These are phyloP conservation scores for Tragulus kanchil DNA, from an alignment of 2,113 vertebrate species.

Conservation along the genomic window DNA sequence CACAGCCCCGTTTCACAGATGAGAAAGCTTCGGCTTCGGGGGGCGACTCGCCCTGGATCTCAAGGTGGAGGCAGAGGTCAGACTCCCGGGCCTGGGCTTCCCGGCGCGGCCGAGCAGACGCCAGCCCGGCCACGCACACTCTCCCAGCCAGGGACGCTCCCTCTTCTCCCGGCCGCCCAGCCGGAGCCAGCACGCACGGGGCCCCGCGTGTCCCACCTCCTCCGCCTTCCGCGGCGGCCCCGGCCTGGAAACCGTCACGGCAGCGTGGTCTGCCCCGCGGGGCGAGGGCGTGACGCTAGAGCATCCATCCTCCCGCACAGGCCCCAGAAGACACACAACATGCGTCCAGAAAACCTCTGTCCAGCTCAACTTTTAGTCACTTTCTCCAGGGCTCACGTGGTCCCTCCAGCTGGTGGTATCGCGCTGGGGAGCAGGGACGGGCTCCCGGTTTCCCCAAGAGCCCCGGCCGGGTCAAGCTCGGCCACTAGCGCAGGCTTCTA, in stretches of 20 bases:
- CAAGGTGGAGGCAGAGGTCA: neutral
- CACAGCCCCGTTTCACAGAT: neutral
- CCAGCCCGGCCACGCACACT: rapidly evolving
- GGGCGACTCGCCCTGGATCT: neutral
- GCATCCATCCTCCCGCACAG: rapidly evolving
- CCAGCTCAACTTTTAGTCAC: neutral
- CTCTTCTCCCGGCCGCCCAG: neutral
- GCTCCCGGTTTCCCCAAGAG: rapidly evolving
- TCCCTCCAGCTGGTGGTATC: neutral
- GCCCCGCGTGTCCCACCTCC: neutral
- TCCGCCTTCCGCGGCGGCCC: neutral
- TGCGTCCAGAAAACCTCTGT: neutral
- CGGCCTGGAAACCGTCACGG: neutral
- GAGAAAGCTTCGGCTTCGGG: neutral
- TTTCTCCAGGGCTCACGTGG: rapidly evolving
- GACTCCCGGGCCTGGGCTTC: neutral
- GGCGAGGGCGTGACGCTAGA: neutral
- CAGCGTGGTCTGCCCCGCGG: rapidly evolving
- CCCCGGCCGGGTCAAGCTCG: neutral
- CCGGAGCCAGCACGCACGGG: neutral
- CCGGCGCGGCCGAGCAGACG: neutral
- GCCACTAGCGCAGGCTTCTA: neutral
- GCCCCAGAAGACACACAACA: neutral
- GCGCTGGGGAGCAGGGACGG: neutral
- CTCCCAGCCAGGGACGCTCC: neutral